A percentile compares a stretch with the other conserved stretches of the same genome.
phyloP scores from a whole-genome alignment of 2,113 vertebrate genomes.

The Pelecanus crispus region DNA sequence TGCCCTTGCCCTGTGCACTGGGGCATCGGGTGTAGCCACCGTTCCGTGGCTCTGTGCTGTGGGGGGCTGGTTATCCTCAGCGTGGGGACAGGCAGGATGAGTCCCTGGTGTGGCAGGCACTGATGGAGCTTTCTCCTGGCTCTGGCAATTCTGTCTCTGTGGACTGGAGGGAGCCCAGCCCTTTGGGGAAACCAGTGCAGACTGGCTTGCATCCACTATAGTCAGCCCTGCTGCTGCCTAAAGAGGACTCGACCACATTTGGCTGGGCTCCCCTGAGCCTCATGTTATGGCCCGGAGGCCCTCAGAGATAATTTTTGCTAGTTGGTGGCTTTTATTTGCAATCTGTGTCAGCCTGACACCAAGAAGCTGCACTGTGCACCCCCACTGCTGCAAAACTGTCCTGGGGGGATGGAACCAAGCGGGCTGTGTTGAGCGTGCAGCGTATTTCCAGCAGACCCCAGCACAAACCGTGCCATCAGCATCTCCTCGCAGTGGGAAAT shows the following conservation, averaged over 20 bases:
- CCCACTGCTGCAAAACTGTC: not conserved
- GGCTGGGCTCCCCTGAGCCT: not conserved
- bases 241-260: accelerated
- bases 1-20: not conserved
- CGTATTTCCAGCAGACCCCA: not conserved
- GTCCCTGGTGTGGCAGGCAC: accelerated
- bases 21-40: accelerated
- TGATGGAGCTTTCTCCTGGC: not conserved
- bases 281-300: not conserved
- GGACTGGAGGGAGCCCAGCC: not conserved
- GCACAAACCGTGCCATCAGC: not conserved
- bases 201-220: not conserved
- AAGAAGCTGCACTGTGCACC: accelerated
- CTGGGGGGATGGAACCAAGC: not conserved
- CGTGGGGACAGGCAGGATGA: not conserved
- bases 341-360: not conserved
- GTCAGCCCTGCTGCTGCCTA: not conserved
- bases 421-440: accelerated
- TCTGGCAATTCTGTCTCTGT: accelerated
- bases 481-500: not conserved
- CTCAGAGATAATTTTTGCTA: not conserved
- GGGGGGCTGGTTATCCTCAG: not conserved
- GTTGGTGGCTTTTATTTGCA: not conserved
- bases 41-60: not conserved
- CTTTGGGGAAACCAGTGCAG: not conserved